Evolutionary conservation across 2,113 vertebrate genomes (phyloP).

Genomic region (Heterochromis multidens): DNA sequence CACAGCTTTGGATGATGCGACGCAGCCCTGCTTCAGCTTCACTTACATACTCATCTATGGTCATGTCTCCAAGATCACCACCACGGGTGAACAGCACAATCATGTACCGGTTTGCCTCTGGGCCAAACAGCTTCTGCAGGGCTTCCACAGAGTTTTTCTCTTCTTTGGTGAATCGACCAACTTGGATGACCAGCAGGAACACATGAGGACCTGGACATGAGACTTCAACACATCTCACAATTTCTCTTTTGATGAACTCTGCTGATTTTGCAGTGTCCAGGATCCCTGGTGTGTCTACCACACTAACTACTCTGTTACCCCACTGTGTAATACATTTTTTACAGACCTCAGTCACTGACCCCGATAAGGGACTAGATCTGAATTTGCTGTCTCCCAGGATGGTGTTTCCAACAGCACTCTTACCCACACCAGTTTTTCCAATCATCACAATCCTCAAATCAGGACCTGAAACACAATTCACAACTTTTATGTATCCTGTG

Average conservation of each 20-base stretch:
- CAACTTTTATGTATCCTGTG: neutral
- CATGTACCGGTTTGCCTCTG: too few relatives aligned
- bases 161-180: too few relatives aligned
- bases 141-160: too few relatives aligned
- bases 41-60: too few relatives aligned
- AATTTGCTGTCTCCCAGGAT: neutral
- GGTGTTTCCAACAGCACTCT: constrained; percentile 2
- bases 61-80: too few relatives aligned
- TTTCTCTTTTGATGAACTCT: neutral
- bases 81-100: too few relatives aligned
- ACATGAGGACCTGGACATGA: too few relatives aligned
- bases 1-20: too few relatives aligned
- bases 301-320: neutral
- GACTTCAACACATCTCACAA: neutral
- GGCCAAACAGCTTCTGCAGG: too few relatives aligned
- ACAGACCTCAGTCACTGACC: neutral
- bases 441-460: neutral
- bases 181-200: too few relatives aligned
- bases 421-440: constrained; percentile 3
- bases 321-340: accelerated
- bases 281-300: neutral
- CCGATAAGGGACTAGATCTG: neutral
- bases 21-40: too few relatives aligned
- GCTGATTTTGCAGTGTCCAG: accelerated
- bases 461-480: neutral